These are phyloP conservation scores for Arothron firmamentum DNA, from an alignment of 2,113 vertebrate genomes.

Conservation along the genomic window DNA sequence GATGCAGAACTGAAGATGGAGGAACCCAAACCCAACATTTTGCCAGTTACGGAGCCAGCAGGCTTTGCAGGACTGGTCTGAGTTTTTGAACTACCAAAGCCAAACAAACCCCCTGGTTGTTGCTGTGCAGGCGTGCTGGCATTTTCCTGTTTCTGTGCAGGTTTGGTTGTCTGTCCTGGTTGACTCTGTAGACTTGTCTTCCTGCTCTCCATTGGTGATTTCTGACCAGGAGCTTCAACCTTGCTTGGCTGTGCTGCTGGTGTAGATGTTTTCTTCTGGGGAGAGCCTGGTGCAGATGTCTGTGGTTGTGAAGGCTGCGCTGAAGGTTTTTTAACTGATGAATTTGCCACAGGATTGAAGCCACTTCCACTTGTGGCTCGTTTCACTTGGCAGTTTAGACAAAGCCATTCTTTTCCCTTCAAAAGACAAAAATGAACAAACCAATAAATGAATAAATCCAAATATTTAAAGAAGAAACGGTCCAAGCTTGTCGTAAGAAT, in stretches of 20 bases:
- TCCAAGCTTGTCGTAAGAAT: too few species aligned
- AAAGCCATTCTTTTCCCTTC: constrained; percentile 93
- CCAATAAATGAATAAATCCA: background rate
- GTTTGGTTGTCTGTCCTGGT: constrained; percentile 36
- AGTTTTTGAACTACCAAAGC: constrained; percentile 63
- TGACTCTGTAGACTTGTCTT: constrained; percentile 57
- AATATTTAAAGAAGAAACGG: background rate
- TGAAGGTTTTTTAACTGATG: constrained; percentile 30
- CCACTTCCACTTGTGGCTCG: constrained; percentile 81
- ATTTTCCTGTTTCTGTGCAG: constrained; percentile 57
- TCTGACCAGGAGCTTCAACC: constrained; percentile 53
- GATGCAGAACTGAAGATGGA: constrained; percentile 76
- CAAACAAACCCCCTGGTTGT: constrained; percentile 68
- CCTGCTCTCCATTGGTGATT: constrained; percentile 44
- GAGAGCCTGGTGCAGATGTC: constrained; percentile 62
- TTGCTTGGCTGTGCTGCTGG: constrained; percentile 45
- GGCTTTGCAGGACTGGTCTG: constrained; percentile 74
- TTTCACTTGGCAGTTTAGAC: constrained; percentile 95
- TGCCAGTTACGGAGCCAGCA: constrained; percentile 66
- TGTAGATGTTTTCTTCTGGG: constrained; percentile 46
- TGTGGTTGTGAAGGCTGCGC: constrained; percentile 35
- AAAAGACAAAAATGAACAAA: constrained; percentile 29
- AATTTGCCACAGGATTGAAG: constrained; percentile 7
- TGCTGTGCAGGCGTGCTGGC: constrained; percentile 46
- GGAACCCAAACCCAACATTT: constrained; percentile 73